A percentile compares a stretch with the other conserved stretches of the same genome.
Conservation (phyloP, 2,797 vertebrate species). For the Falco columbarius region DNA sequence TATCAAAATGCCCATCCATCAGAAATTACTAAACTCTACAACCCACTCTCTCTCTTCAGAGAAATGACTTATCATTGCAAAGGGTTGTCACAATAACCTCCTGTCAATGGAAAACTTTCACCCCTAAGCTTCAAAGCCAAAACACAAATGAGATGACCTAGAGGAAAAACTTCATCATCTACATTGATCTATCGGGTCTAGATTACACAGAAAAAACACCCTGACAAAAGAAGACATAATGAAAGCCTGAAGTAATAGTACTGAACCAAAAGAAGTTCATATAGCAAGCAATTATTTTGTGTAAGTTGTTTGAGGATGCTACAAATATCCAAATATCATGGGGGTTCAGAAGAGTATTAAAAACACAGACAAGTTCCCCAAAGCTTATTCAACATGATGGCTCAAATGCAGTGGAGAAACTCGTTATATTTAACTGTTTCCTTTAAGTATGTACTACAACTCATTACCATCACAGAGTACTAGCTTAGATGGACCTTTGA, state of each 20-base stretch:
- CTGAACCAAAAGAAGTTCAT: neutral
- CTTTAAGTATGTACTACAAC: neutral
- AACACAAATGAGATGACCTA: neutral
- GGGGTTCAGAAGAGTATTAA: neutral
- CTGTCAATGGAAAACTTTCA: neutral
- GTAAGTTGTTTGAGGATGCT: neutral
- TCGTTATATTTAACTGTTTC: neutral
- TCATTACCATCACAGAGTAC: neutral
- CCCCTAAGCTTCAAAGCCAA: neutral
- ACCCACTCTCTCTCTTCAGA: neutral
- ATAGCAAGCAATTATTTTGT: neutral
- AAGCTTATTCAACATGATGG: neutral
- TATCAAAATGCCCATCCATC: neutral
- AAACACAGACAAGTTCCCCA: neutral
- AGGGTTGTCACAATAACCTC: neutral
- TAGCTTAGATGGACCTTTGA: neutral
- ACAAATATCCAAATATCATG: neutral
- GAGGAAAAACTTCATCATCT: neutral
- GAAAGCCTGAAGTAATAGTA: neutral
- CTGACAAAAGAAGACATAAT: neutral
- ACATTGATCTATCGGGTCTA: neutral
- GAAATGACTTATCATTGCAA: neutral
- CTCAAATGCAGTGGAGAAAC: neutral
- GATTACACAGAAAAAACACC: neutral
- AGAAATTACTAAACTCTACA: neutral